Evolutionary conservation across 2,888 invertebrate genomes (phyloP), one percentile per base, ranked within the genome.

Genomic region (Ceriagrion tenellum): DNA sequence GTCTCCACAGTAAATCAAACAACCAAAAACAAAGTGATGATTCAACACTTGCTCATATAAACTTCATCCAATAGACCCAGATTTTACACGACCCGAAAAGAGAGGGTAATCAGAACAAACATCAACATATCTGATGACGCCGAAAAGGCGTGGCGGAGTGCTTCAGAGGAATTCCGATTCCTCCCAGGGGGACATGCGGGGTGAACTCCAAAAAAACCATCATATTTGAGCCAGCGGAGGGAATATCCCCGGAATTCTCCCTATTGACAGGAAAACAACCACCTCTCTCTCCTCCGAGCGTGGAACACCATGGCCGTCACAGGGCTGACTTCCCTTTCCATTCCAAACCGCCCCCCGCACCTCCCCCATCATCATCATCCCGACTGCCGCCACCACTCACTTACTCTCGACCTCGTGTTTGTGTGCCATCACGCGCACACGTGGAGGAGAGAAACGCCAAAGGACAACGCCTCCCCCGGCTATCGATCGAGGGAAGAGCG

Each of bases 341-440:
- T 40, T 23, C 88, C 35, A 30, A 47, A 47, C 47, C 26, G 47
- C 88, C 23, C 88, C 35, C n/a, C 4, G 56, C 35, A 18, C 0
- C 40, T 40, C 88, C 10, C 47, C 6, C 47, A 47, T 30, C 26
- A 35, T 16, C 69, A 20, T 88, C 88, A 23, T 10, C 40, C 26
- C 13, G 20, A 47, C 88, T 20, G 59, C 10, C 40, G 23, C 88
- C 89, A 16, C 59, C 56, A 23, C 56, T 18, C 40, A 26, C 26
- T 59, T 16, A 16, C 59, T 40, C 23, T 26, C 91, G n/a, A 35
- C 63, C 35, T 40, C 63, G 26, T 63, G 35, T 81, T 81, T 63
- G 3, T 30, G 91, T 63, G 63, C 35, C 91, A 63, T 91, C 91
- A 91, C 91, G 91, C 91, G 91, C 91, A 91, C 90, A 55, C 91